Evolutionary conservation across 2,113 vertebrate species (phyloP).

Genomic region (Heptranchias perlo): DNA sequence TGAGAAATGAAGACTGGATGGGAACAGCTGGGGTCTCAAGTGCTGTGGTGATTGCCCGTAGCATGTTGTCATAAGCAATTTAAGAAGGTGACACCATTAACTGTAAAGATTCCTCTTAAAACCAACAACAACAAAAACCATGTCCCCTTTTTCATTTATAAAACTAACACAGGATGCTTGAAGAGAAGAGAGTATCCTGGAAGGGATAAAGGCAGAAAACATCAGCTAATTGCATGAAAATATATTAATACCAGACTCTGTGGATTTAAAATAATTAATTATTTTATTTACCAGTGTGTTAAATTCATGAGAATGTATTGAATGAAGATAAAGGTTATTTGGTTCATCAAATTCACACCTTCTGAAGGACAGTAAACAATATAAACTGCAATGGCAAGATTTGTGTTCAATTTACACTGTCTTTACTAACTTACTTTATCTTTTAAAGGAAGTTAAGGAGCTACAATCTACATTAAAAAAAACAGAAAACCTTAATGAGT

Average conservation of each 20-base stretch:
- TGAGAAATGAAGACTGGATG: slow-evolving; percentile 29
- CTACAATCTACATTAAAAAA: background rate
- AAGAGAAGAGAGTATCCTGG: background rate
- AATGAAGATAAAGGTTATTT: background rate
- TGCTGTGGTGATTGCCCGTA: slow-evolving; percentile 10
- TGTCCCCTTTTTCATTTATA: background rate
- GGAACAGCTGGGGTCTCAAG: slow-evolving; percentile 29
- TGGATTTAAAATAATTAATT: too few relatives aligned
- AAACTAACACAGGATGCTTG: background rate
- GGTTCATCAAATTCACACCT: background rate
- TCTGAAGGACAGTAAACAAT: background rate
- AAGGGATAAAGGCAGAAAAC: background rate
- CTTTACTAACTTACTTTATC: background rate
- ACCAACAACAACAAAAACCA: background rate
- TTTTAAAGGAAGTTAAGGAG: background rate
- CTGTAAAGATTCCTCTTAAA: slow-evolving; percentile 5
- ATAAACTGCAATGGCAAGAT: background rate
- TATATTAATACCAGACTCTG: background rate
- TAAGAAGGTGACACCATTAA: slow-evolving; percentile 31
- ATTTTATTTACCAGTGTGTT: background rate
- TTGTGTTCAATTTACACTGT: background rate
- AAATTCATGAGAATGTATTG: background rate
- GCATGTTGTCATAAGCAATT: slow-evolving; percentile 36
- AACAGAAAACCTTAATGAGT: background rate
- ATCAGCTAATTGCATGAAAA: background rate